These are phyloP conservation scores for Drosophila atripex DNA, from an alignment of 2,888 invertebrate species.

Conservation along the genomic window DNA sequence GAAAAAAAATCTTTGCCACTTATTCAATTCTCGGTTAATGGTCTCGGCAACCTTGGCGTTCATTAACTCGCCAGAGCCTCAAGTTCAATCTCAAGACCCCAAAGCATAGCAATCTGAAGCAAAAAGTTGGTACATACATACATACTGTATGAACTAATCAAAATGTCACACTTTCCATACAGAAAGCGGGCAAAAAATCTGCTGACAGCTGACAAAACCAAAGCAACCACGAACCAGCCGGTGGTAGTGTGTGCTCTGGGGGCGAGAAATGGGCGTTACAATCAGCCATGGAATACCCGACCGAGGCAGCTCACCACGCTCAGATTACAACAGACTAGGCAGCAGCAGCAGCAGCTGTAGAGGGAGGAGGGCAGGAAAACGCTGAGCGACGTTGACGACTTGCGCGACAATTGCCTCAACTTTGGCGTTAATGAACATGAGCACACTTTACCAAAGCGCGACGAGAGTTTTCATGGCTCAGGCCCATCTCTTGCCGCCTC, in stretches of 20 bases:
- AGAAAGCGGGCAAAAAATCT: slow-evolving; percentile 48
- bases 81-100: slow-evolving; percentile 70
- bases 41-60: slow-evolving; percentile 65
- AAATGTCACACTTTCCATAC: slow-evolving; percentile 76
- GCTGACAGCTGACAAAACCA: slow-evolving; percentile 72
- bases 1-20: slow-evolving; percentile 39
- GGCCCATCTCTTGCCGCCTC: slow-evolving; percentile 4
- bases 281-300: slow-evolving; percentile 65
- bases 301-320: slow-evolving; percentile 46
- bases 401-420: slow-evolving; percentile 74
- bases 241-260: slow-evolving; percentile 7
- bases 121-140: neutral
- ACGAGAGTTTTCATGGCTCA: slow-evolving; percentile 35
- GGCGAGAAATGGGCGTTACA: slow-evolving; percentile 39
- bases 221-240: slow-evolving; percentile 52
- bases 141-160: slow-evolving; percentile 66
- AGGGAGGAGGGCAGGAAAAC: slow-evolving; percentile 2
- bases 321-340: slow-evolving; percentile 65
- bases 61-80: slow-evolving; percentile 65
- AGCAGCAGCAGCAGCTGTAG: slow-evolving; percentile 8
- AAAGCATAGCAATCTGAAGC: slow-evolving; percentile 23
- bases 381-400: slow-evolving; percentile 43
- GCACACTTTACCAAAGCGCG: slow-evolving; percentile 69
- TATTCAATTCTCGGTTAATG: slow-evolving; percentile 51
- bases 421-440: slow-evolving; percentile 80